Base-by-base conservation (phyloP, 2,113 vertebrate genomes). In the Oostethus manadensis region DNA sequence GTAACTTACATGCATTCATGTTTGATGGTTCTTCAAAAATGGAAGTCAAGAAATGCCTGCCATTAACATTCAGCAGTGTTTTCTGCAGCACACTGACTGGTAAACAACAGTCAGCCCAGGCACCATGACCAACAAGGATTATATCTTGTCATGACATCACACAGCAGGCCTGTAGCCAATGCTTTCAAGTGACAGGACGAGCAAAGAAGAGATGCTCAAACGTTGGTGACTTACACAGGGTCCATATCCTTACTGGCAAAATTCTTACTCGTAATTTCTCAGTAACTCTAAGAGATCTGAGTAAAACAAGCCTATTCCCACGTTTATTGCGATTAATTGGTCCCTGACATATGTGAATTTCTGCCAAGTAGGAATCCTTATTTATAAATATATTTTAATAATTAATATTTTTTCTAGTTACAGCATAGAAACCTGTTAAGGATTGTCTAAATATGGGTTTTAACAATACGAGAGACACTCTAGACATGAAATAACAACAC, bases 121-220 rank as follows among this genome's bases (percentile, higher is more conserved):
- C 68, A 54, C 70, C 64, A 10, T 77, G 74, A 80, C 70, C 71
- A 62, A 62, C 57, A 18, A 16, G 58, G 77, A 73, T 79, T 73
- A 69, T 50, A 73, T 84, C 62, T 73, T 43, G 50, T 76, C 81
- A 76, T 76, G 68, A 74, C 79, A 80, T 80, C 71, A 58, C 48
- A 61, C 45, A 51, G 51, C 54, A 6, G 65, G 71, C 75, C 46
- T 1, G 21, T 4, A 62, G 71, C 79, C 60, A 72, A 61, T 46
- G 60, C 22, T 67, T 62, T 46, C 53, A 60, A 67, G 33, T 38
- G 68, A 60, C 63, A 55, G 62, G 56, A 62, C 49, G 6, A 16
- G 22, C 16, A 46, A 55, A 78, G 58, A 73, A 6, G 10, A 70
- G 54, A 54, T 58, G 45, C 54, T 56, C 58, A 45, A 40, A 66